A percentile compares a stretch with the other conserved stretches of the same genome.
Evolutionary conservation across 2,113 vertebrate species (phyloP).

Genomic region (Sylvicapra grimmia): DNA sequence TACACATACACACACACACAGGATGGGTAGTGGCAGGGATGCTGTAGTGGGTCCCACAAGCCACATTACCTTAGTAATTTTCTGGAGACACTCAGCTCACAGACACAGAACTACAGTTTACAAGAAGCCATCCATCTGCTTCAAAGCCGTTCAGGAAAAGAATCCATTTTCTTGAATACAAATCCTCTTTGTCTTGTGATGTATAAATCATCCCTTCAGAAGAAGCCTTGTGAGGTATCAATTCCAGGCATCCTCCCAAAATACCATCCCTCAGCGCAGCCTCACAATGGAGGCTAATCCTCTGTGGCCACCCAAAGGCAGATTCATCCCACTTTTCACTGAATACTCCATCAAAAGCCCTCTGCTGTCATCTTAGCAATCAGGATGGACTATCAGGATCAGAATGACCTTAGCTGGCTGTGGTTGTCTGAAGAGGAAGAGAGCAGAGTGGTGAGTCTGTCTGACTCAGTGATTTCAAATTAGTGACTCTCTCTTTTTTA

Average conservation of each 20-base stretch:
- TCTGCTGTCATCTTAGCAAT: conserved; percentile 30
- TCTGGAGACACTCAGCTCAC: conserved; percentile 59
- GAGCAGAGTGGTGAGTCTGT: not conserved
- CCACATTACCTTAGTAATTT: conserved; percentile 64
- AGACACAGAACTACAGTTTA: conserved; percentile 66
- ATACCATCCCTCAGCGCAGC: conserved; percentile 70
- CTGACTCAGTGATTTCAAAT: not conserved
- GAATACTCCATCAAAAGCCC: conserved; percentile 50
- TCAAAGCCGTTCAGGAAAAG: conserved; percentile 74
- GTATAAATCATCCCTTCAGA: conserved; percentile 81
- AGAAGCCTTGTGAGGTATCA: conserved; percentile 77
- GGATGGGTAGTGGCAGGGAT: conserved; percentile 46
- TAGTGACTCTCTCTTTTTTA: not conserved
- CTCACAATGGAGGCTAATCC: conserved; percentile 65
- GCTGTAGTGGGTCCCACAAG: conserved; percentile 19
- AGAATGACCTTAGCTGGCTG: conserved; percentile 5
- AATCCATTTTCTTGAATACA: conserved; percentile 80
- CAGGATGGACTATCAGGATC: conserved; percentile 43
- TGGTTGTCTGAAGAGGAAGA: not conserved
- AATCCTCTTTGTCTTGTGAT: conserved; percentile 77
- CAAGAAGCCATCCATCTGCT: conserved; percentile 76
- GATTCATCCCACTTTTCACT: conserved; percentile 60
- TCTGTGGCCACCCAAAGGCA: conserved; percentile 66
- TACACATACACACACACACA: not conserved
- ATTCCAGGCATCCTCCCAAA: conserved; percentile 73